Evolutionary conservation across 2,888 invertebrate species (phyloP), one percentile per base, ranked within the genome.

Genomic region (Schizaphis graminum): DNA sequence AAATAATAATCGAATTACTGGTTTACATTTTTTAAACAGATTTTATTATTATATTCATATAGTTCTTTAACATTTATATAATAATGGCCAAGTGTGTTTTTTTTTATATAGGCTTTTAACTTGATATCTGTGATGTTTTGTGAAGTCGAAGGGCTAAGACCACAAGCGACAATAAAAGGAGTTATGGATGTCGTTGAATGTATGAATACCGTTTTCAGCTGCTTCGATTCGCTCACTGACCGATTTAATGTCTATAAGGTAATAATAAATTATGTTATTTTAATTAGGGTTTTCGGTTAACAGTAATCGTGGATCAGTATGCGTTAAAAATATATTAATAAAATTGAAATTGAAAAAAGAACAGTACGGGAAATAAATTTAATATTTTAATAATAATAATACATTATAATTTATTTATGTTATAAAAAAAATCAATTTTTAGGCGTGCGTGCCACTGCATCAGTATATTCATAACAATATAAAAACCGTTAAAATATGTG

Each of bases 171-270:
- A 0, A 96, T 97, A 16, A 96, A 97, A 94, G 96, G 96, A 88
- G 97, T 97, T 0, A 97, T 98, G 98, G 97, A 98, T 95, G 97
- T 98, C 0, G 98, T 98, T 0, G 97, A 97, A 16, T 98, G 98
- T 84, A 97, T 99, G 96, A 99, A 99, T 96, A 97, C 97, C 4
- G 98, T 98, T 0, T 98, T 98, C 96, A 97, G 98, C 0, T 97
- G 97, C 95, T 98, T 98, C 95, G 99, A 99, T 96, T 96, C 97
- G 53, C 96, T 98, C 89, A 97, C 98, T 95, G 98, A 98, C 95
- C 97, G 97, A 67, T 98, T 98, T 95, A 97, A 98, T 94, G 98
- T 98, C 3, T 99, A 98, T 95, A 99, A 99, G 97, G 98, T 77
- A 21, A 77, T 67, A 77, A 16, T 77, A 35, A 67, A 77, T 21